Conservation (phyloP, 2,113 vertebrate genomes). For the Callionymus lyra region DNA sequence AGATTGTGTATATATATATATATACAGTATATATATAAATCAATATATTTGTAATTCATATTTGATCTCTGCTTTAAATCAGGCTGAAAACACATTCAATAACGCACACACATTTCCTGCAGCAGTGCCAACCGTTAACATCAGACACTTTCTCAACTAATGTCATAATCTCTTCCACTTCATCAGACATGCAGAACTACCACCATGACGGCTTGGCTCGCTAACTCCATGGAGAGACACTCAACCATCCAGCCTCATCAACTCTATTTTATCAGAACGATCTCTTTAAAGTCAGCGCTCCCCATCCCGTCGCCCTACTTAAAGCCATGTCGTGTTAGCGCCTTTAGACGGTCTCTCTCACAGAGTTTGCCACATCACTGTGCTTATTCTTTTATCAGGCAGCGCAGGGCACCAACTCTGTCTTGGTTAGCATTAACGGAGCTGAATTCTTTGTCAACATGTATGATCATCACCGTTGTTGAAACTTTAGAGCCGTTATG, state of each 20-base stretch:
- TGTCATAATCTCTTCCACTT: slow-evolving; percentile 52
- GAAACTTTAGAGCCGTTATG: slow-evolving; percentile 35
- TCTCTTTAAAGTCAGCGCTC: slow-evolving; percentile 53
- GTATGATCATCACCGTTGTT: slow-evolving; percentile 48
- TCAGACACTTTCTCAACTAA: slow-evolving; percentile 20
- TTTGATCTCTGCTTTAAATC: no score
- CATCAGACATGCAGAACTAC: slow-evolving; percentile 35
- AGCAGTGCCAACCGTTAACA: no score
- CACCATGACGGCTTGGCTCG: slow-evolving; percentile 40
- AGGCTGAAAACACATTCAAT: slow-evolving; percentile 4
- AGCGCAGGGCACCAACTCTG: slow-evolving; percentile 25
- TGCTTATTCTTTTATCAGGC: slow-evolving; percentile 45
- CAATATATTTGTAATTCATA: no score
- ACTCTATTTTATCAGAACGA: slow-evolving; percentile 54
- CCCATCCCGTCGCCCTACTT: slow-evolving; percentile 55
- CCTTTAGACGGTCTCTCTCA: slow-evolving; percentile 36
- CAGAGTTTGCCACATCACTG: slow-evolving; percentile 39
- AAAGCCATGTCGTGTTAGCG: slow-evolving; percentile 44
- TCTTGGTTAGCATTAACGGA: slow-evolving; percentile 46
- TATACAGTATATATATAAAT: no score
- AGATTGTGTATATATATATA: no score
- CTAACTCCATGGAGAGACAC: slow-evolving; percentile 36
- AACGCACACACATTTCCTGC: no score
- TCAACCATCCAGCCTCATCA: slow-evolving; percentile 59
- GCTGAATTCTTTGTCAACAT: slow-evolving; percentile 58